phyloP scores from a whole-genome alignment of 2,113 vertebrate species.

The Cichladusa arquata region DNA sequence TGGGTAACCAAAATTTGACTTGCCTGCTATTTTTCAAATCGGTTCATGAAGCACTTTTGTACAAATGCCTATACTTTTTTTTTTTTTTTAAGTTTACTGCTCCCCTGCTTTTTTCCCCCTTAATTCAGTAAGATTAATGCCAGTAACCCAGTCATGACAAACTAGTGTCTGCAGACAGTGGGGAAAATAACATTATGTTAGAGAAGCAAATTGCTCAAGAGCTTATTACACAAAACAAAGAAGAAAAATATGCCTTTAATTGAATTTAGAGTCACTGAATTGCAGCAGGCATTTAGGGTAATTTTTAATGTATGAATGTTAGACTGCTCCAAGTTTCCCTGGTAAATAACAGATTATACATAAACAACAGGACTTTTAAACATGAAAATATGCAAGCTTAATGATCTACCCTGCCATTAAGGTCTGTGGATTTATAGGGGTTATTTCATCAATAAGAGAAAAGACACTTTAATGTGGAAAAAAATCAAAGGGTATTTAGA shows the following conservation, averaged over 20 bases:
- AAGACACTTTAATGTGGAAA: conserved; percentile 32
- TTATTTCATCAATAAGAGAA: conserved; percentile 14
- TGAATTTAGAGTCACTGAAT: conserved; percentile 11
- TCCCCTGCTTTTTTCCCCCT: background rate
- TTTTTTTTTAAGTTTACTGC: background rate
- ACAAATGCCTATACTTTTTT: background rate
- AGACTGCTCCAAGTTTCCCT: conserved; percentile 3
- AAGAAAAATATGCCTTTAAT: conserved; percentile 32
- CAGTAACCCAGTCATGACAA: background rate
- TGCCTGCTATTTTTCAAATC: background rate
- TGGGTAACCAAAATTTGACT: background rate
- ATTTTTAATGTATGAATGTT: conserved; percentile 41
- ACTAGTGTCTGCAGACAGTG: background rate
- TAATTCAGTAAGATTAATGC: background rate
- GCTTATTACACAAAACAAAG: conserved; percentile 15
- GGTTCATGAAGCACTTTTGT: background rate
- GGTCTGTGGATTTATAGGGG: conserved; percentile 1
- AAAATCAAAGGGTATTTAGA: conserved; percentile 2
- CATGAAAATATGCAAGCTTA: conserved; percentile 15
- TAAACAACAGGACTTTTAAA: conserved; percentile 10
- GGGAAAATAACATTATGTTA: conserved; percentile 16
- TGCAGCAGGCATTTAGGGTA: conserved; percentile 31
- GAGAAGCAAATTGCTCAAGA: conserved; percentile 35
- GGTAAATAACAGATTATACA: conserved; percentile 24
- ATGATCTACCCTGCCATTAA: conserved; percentile 23